Evolutionary conservation across 2,113 vertebrate genomes (phyloP).

Genomic region (Ellobius talpinus): DNA sequence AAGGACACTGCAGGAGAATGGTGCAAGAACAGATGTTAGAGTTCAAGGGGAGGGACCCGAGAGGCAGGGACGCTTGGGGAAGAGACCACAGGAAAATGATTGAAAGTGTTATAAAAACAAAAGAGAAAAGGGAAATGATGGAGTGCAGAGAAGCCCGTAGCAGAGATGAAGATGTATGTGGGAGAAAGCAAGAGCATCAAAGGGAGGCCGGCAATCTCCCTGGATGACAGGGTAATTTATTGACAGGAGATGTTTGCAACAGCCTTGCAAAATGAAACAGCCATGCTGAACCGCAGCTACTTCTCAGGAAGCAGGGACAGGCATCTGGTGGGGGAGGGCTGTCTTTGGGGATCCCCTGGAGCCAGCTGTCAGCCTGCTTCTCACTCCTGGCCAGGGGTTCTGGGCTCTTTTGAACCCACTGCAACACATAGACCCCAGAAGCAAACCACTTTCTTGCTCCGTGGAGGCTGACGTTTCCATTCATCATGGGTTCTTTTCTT

Average conservation of each 20-base stretch:
- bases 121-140: slow-evolving; percentile 1
- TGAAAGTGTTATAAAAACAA: slow-evolving; percentile 63
- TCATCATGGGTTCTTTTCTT: background rate
- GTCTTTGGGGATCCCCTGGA: slow-evolving; percentile 41
- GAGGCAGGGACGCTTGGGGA: background rate
- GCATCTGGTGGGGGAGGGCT: background rate
- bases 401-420: background rate
- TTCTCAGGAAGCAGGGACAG: slow-evolving; percentile 50
- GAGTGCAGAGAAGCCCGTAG: background rate
- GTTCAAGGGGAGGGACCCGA: background rate
- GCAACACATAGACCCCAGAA: fast-evolving
- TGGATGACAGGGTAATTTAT: slow-evolving; percentile 68
- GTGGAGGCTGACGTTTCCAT: background rate
- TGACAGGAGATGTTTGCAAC: slow-evolving; percentile 53
- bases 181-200: slow-evolving; percentile 41
- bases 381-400: background rate
- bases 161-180: slow-evolving; percentile 59
- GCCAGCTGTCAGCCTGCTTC: background rate
- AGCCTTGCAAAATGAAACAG: slow-evolving; percentile 61
- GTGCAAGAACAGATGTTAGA: background rate
- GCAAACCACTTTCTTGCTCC: background rate
- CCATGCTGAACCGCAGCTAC: slow-evolving; percentile 66
- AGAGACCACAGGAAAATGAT: slow-evolving; percentile 34
- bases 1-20: background rate
- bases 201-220: slow-evolving; percentile 37